These are phyloP conservation scores for Arenaria interpres DNA, from an alignment of 2,113 vertebrate genomes.

Conservation along the genomic window DNA sequence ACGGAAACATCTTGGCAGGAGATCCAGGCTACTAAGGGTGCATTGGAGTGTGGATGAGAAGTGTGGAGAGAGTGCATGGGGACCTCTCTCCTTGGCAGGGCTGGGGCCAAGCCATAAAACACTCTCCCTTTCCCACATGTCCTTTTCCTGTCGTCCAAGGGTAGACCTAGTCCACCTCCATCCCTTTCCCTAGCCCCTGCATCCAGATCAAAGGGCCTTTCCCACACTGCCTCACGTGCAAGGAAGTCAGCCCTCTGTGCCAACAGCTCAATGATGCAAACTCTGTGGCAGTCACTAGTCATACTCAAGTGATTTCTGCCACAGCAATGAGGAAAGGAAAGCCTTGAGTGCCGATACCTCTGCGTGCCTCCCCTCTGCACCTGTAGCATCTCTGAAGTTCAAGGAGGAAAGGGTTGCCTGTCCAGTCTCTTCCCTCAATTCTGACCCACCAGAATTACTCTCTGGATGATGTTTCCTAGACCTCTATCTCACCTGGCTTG, in stretches of 20 bases:
- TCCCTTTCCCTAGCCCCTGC: background rate
- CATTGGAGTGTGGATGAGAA: background rate
- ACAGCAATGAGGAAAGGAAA: background rate
- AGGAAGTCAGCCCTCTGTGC: background rate
- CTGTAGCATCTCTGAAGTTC: background rate
- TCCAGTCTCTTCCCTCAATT: background rate
- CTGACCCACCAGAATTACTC: background rate
- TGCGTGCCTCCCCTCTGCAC: background rate
- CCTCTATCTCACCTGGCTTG: background rate
- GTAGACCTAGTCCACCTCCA: background rate
- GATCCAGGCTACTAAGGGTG: background rate
- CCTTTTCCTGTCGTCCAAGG: background rate
- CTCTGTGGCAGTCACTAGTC: background rate
- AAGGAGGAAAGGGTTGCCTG: background rate
- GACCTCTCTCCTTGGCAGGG: background rate
- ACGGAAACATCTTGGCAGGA: background rate
- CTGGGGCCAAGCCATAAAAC: background rate
- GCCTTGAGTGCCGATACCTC: background rate
- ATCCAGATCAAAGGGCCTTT: background rate
- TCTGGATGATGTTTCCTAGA: background rate
- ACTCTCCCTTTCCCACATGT: background rate
- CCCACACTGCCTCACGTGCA: background rate
- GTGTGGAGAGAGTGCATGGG: background rate
- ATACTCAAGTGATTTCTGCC: background rate
- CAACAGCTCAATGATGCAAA: background rate